Conservation (phyloP, 2,113 vertebrate genomes). For the Caretta caretta region DNA sequence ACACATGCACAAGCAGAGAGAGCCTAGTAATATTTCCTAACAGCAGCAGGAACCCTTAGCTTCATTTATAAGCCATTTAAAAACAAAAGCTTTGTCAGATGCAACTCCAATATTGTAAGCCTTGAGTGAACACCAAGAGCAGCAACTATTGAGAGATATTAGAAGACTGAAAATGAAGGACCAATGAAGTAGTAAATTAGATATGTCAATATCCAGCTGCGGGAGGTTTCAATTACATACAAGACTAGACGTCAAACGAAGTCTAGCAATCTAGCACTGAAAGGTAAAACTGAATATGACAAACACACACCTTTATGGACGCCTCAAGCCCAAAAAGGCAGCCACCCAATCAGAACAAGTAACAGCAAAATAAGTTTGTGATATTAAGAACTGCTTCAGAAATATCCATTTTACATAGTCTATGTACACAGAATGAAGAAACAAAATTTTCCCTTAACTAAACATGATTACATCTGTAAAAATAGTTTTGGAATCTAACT, state of each 20-base stretch:
- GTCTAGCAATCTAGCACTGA: neutral
- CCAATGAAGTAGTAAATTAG: neutral
- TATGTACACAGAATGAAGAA: neutral
- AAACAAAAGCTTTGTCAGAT: neutral
- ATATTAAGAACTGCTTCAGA: neutral
- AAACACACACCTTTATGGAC: neutral
- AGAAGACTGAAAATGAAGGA: neutral
- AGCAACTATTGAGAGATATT: neutral
- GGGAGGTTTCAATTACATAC: neutral
- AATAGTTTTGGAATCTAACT: neutral
- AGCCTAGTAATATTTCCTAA: neutral
- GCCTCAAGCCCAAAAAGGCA: neutral
- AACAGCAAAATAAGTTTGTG: neutral
- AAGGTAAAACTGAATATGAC: neutral
- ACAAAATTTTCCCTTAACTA: neutral
- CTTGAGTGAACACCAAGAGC: neutral
- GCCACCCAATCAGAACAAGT: neutral
- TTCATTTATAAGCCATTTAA: neutral
- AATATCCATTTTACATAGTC: neutral
- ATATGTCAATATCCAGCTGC: fast-evolving
- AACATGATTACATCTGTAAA: neutral
- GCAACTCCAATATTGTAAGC: neutral
- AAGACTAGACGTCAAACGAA: neutral
- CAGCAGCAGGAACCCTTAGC: neutral
- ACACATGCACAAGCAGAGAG: neutral